A percentile compares a stretch with the other conserved stretches of the same genome.
Evolutionary conservation across 2,113 vertebrate species (phyloP).

Genomic region (Platichthys flesus): DNA sequence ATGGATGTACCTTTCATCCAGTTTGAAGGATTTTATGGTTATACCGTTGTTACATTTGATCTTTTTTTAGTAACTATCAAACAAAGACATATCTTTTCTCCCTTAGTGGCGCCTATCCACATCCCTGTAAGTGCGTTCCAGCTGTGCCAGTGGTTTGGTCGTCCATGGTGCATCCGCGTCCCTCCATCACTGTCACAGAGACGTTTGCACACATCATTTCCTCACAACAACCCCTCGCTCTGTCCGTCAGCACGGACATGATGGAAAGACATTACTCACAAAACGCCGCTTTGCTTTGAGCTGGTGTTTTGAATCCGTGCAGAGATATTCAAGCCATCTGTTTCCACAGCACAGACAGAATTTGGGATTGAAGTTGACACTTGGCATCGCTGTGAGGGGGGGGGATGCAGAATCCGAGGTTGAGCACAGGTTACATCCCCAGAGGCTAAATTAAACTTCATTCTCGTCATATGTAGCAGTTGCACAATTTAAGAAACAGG

Average conservation of each 20-base stretch:
- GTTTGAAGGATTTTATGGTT: neutral
- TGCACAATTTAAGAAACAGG: neutral
- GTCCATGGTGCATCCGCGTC: conserved; percentile 47
- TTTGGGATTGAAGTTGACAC: conserved; percentile 8
- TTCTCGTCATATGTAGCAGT: conserved; percentile 18
- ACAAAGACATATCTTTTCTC: too few species aligned
- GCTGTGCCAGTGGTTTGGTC: conserved; percentile 59
- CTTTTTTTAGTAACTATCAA: neutral
- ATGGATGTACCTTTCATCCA: neutral
- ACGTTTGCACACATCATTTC: conserved; percentile 61
- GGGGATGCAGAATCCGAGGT: conserved; percentile 12
- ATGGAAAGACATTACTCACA: conserved; percentile 33
- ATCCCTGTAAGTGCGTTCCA: conserved; percentile 39
- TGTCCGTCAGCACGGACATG: conserved; percentile 36
- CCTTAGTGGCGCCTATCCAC: neutral
- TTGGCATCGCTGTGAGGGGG: conserved; percentile 7
- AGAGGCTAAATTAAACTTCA: conserved; percentile 11
- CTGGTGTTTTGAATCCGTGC: conserved; percentile 37
- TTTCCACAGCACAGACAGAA: conserved; percentile 38
- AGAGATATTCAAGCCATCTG: conserved; percentile 28
- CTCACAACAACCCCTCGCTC: conserved; percentile 49
- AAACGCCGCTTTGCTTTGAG: conserved; percentile 36
- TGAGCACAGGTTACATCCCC: conserved; percentile 15
- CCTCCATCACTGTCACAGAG: conserved; percentile 43
- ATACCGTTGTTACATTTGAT: too few species aligned